A percentile compares a stretch with the other conserved stretches of the same genome.
Evolutionary conservation across 2,113 vertebrate species (phyloP).

Genomic region (Corvus moneduloides): DNA sequence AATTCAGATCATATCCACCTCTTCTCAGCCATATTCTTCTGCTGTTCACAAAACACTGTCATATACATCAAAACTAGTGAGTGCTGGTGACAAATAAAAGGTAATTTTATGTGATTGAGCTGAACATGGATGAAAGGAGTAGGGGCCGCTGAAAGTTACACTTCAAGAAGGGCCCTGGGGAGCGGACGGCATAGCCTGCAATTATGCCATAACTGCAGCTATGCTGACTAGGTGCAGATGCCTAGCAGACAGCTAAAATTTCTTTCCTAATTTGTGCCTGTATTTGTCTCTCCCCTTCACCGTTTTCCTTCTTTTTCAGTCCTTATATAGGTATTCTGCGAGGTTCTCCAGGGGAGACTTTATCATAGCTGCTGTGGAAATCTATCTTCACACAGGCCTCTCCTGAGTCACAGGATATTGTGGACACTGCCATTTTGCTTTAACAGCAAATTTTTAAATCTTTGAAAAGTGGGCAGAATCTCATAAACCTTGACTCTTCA

Average conservation of each 20-base stretch:
- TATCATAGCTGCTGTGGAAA: not conserved
- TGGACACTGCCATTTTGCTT: not conserved
- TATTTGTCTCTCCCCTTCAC: not conserved
- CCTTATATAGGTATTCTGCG: not conserved
- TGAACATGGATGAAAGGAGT: not conserved
- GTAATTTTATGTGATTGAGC: not conserved
- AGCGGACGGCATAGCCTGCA: not conserved
- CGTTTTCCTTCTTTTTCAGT: not conserved
- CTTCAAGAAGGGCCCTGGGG: not conserved
- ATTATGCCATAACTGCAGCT: not conserved
- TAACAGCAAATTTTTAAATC: not conserved
- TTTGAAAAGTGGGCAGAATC: not conserved
- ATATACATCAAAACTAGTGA: not conserved
- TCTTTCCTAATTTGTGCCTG: not conserved
- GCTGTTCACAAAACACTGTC: not conserved
- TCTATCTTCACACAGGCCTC: not conserved
- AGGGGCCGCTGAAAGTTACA: not conserved
- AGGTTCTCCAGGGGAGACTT: rapidly evolving
- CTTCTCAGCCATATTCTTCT: not conserved
- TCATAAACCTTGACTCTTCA: not conserved
- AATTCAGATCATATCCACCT: not conserved
- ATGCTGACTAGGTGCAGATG: not conserved
- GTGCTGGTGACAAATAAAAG: not conserved
- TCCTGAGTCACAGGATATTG: not conserved
- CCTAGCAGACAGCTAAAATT: not conserved